A percentile compares a stretch with the other conserved stretches of the same genome.
Conservation (phyloP, 2,797 vertebrate species). For the Trachurus trachurus region DNA sequence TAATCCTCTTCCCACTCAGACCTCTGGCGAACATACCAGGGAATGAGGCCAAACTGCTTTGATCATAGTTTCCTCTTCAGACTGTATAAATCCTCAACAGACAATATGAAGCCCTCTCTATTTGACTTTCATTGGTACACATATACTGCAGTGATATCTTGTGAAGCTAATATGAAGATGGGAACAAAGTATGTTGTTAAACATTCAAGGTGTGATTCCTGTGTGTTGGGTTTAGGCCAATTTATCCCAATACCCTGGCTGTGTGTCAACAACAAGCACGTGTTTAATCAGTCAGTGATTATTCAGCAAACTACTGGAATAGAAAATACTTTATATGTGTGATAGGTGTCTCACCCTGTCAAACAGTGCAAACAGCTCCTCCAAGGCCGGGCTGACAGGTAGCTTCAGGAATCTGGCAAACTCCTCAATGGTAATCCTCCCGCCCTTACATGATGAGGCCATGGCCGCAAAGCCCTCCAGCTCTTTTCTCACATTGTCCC, state of each 20-base stretch:
- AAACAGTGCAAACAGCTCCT: conserved; percentile 94
- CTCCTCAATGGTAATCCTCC: conserved; percentile 93
- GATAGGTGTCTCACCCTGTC: conserved; percentile 91
- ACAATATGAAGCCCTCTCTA: neutral
- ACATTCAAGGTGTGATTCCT: neutral
- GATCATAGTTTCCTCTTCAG: conserved; percentile 33
- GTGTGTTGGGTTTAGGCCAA: neutral
- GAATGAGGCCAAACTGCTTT: conserved; percentile 15
- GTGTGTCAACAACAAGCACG: neutral
- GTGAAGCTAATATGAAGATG: neutral
- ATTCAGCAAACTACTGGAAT: neutral
- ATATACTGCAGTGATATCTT: conserved; percentile 3
- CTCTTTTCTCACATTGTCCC: conserved; percentile 92
- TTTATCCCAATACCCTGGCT: neutral
- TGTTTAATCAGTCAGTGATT: neutral
- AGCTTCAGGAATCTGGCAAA: conserved; percentile 94
- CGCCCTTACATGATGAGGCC: conserved; percentile 92
- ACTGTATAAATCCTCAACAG: conserved; percentile 19
- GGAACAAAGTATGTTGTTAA: neutral
- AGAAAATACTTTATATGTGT: neutral
- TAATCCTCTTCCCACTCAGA: neutral
- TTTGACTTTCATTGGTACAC: neutral
- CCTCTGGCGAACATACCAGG: conserved; percentile 6
- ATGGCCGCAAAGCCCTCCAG: conserved; percentile 92
- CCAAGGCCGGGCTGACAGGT: conserved; percentile 89